Evolutionary conservation across 1,140 invertebrate species (phyloP), one percentile per base, ranked within the genome.

Genomic region (Neodiprion fabricii): DNA sequence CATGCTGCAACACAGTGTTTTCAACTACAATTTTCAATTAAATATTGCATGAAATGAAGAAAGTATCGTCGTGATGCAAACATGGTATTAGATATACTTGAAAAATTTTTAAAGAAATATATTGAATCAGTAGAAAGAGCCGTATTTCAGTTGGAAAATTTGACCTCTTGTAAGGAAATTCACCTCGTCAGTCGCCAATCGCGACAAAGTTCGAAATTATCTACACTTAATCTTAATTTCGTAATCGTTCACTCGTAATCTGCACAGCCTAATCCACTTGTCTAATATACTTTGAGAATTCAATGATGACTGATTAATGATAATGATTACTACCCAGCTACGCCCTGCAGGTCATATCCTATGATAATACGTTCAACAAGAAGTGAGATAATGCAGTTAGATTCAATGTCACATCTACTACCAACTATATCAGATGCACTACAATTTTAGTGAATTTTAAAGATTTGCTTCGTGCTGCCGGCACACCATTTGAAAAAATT

Each of bases 111-210:
- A 1, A 40, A 40, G 2, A 40, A 40, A 40, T 3, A 40, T 40
- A 5, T 40, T 40, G 28, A 40, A 40, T 28, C 28, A 40, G 28
- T 40, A 40, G 28, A 40, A 40, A 40, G 28, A 40, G 28, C 28
- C 28, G 28, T 40, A 40, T 40, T 40, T 40, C 28, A 40, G 28
- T 3, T 40, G 28, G 28, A 40, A 40, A 40, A 40, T 40, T 40
- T 40, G 2, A 40, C 28, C 2, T 40, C 28, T 40, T 40, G 28
- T 40, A 40, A 40, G 2, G 28, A 40, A 40, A 40, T 61, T 61
- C 53, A 61, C 11, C 50, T 73, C 77, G 68, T 80, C 79, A 72
- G 74, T 80, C 79, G 75, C 75, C 79, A 77, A 78, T 79, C 77
- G 79, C 77, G 70, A 53, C 11, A n/a, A 61, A 61, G 53, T 75